Base-by-base conservation (phyloP, 1,140 invertebrate genomes). In the Lepidurus apus region DNA sequence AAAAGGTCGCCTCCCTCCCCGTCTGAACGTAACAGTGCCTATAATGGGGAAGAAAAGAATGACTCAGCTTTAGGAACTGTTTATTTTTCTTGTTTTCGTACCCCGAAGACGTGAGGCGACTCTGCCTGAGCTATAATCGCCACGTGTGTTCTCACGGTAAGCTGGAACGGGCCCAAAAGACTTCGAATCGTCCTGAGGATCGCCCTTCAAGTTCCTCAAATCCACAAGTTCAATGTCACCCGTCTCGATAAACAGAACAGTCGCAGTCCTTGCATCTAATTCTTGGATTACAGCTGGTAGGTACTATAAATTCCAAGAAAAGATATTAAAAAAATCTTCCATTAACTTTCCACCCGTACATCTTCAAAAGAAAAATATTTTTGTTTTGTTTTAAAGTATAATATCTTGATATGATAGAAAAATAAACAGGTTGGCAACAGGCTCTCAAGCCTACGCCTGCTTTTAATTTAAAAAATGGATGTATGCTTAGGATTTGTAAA, bases 201-300 rank as follows among this genome's bases (percentile, higher is more conserved):
- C 11, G 5, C 24, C 47, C 42, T 44, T 43, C 21, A 42, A 17
- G 34, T 42, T 75, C 34, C 24, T 11, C 11, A 75, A 24, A 75
- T 42, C 10, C 13, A 8, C 42, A 75, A 10, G 10, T 11, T 42
- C 74, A 42, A 75, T 42, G 42, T 26, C 34, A 47, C 21, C 44
- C 65, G 43, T 21, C 34, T 24, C 76, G 43, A 47, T 17, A 24
- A 47, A 77, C n/a, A 44, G 8, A 24, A 76, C 43, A 13, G 43
- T 76, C 1, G 75, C 75, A 21, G 75, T 24, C 47, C 45, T 76
- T 43, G 74, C 42, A 42, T 75, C 42, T 43, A 75, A 11, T 42
- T 77, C 44, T 17, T 77, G 76, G 44, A 77, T 53, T 24, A 77
- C 76, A 44, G 76, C 76, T 77, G 76, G 76, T 21, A 53, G 65